Base-by-base conservation (phyloP, 2,113 vertebrate species). In the Meleagris gallopavo region DNA sequence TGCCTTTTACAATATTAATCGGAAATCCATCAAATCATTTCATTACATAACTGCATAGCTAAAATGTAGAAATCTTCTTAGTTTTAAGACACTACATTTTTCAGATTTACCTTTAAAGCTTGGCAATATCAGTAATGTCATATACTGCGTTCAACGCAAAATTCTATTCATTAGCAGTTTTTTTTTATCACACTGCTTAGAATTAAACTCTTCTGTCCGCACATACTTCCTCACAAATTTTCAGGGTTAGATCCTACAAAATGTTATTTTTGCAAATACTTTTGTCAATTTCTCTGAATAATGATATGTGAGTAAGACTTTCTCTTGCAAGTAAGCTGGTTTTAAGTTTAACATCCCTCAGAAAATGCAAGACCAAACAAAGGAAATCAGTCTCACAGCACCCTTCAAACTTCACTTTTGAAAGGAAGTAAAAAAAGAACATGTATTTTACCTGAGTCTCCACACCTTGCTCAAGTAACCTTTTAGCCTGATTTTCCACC, bases 401-500 rank as follows among this genome's bases (percentile, higher is more conserved):
- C 27, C 58, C 73, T 58, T 52, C 16, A 41, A 32, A 78, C 19
- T 76, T 78, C 34, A 76, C 13, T 88, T 89, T 58, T 54, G 46
- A 91, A 85, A 94, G 83, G 17, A 76, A 84, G 5, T 8, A 25
- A 72, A 82, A 80, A 38, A 40, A 58, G 14, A 79, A 81, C 88
- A 21, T 5, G 27, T 85, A 50, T 93, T 95, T 97, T 98, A 99
- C 99, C 99, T 99, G 99, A 82, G 99, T 99, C 94, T 99, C 99
- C 95, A 99, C 98, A 94, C 99, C 99, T 93, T 99, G 99, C 83
- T 99, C 99, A 88, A 99, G 95, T 71, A 99, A 96, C 40, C 99
- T 98, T 94, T 99, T 99, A 91, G 99, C 99, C 96, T 99, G 99
- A 97, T 99, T 99, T 97, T 99, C 99, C 85, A 99, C 99, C 97